A percentile compares a stretch with the other conserved stretches of the same genome.
Evolutionary conservation across 2,888 invertebrate genomes (phyloP).

Genomic region (Creontiades dilutus): DNA sequence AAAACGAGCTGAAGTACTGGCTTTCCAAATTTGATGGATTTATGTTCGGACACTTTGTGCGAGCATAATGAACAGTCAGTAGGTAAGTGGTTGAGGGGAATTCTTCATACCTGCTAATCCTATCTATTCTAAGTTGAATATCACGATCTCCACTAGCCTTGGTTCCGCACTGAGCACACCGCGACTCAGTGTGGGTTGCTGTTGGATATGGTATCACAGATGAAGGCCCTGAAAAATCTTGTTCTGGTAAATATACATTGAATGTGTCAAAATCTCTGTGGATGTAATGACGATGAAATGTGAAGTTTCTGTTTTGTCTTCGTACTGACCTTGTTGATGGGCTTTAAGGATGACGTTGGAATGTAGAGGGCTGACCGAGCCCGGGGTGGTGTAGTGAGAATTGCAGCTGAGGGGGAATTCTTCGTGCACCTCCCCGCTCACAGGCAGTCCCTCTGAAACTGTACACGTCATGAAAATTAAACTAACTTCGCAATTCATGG

Average conservation of each 20-base stretch:
- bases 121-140: constrained; percentile 85
- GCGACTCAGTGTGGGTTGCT: constrained; percentile 70
- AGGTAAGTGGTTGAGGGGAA: no score
- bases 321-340: constrained; percentile 69
- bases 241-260: no score
- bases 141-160: constrained; percentile 79
- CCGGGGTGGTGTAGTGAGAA: constrained; percentile 78
- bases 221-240: constrained; percentile 73
- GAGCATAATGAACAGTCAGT: no score
- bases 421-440: constrained; percentile 72
- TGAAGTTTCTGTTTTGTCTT: no score
- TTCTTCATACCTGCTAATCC: constrained; percentile 82
- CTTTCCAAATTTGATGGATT: no score
- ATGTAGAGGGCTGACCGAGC: constrained; percentile 78
- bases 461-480: neutral
- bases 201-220: constrained; percentile 75
- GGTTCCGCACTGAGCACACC: constrained; percentile 78
- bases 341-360: constrained; percentile 75
- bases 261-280: no score
- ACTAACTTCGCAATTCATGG: no score
- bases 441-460: constrained; percentile 76
- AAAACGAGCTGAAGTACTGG: no score
- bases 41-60: no score
- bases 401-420: constrained; percentile 73
- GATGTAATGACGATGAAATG: no score